phyloP scores from a whole-genome alignment of 2,113 vertebrate species.

The Dicaeum eximium region DNA sequence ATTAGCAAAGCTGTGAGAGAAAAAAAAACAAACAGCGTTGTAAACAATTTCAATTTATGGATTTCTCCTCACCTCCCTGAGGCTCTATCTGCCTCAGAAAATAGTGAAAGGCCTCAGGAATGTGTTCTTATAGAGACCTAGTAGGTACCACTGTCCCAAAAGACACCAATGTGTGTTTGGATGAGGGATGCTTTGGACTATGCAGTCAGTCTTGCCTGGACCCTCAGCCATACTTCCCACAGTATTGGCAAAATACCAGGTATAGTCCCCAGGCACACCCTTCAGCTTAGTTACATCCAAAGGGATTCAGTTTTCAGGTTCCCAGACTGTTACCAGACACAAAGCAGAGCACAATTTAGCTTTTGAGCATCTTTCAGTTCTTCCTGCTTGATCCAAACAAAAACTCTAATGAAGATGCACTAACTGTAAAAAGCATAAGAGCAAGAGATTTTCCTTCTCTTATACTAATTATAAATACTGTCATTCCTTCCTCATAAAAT shows the following conservation, averaged over 20 bases:
- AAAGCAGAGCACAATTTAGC: neutral
- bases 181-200: neutral
- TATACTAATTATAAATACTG: neutral
- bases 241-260: neutral
- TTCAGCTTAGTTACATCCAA: neutral
- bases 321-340: neutral
- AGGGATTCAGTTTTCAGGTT: neutral
- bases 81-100: neutral
- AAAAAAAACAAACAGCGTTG: neutral
- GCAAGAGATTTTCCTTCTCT: neutral
- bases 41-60: neutral
- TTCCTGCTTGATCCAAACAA: neutral
- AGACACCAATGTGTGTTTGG: neutral
- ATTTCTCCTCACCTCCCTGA: rapidly evolving
- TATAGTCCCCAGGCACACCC: neutral
- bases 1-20: neutral
- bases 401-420: neutral
- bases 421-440: neutral
- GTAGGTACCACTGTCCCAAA: neutral
- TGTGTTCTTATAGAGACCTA: neutral
- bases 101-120: neutral
- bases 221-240: neutral
- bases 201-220: neutral
- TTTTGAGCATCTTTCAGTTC: neutral
- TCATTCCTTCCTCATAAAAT: neutral